Evolutionary conservation across 2,797 vertebrate species (phyloP), one percentile per base, ranked within the genome.

Genomic region (Gymnopithys bicolor): DNA sequence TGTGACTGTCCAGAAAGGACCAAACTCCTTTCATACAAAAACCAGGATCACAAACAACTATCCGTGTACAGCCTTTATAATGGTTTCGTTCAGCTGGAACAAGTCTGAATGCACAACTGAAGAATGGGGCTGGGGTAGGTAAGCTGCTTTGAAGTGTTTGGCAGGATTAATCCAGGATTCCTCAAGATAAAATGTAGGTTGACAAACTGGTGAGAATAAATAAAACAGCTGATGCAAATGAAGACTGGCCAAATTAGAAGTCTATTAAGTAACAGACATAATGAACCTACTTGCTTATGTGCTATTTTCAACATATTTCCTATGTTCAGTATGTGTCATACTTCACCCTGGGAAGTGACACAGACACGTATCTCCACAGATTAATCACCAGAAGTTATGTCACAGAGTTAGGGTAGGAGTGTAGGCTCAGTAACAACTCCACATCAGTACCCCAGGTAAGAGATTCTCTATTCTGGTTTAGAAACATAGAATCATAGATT

Each of bases 351-450:
- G 30, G 24, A 67, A 84, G 68, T 17, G 14, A 19, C 41, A 33
- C 6, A 22, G 4, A 23, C 35, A 22, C 0, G 0, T 3, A 6
- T 12, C 25, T 71, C 18, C 33, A 32, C 25, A 60, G 33, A 64
- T 37, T 15, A 87, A 62, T 63, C 35, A 30, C 45, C 39, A 63
- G 53, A 80, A 59, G 32, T 62, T 68, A 56, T 68, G 17, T 17
- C 51, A 78, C 13, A 82, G 52, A 53, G 6, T 12, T 16, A 53
- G 24, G 7, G 18, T 46, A n/a, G 14, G 39, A 76, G 4, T 5
- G 8, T 30, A 82, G 59, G 33, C 46, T 68, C 53, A 35, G 43
- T 5, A 62, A 43, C 13, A 75, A 1, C 19, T 45, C 27, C 19
- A 51, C 32, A 17, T 27, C 41, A n/a, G 27, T 37, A 45, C 41